These are phyloP conservation scores for Macrosiphum euphorbiae DNA, from an alignment of 2,888 invertebrate genomes.

Conservation along the genomic window DNA sequence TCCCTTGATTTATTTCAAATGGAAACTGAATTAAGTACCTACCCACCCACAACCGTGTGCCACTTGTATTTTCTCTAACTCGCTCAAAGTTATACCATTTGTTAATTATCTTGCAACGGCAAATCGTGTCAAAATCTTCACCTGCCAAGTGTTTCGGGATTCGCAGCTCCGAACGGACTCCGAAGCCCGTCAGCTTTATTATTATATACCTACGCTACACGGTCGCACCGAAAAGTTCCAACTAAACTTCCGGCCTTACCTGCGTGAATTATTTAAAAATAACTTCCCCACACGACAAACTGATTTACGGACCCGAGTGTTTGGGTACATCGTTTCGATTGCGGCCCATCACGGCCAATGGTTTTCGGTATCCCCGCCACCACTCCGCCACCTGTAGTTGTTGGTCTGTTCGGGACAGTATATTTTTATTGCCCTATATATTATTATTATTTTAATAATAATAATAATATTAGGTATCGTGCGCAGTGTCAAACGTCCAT, in stretches of 20 bases:
- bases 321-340: neutral
- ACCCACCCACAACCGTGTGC: neutral
- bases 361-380: neutral
- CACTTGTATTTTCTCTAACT: slow-evolving; percentile 14
- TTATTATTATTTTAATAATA: no score
- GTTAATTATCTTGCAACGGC: slow-evolving; percentile 45
- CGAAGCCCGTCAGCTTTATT: neutral
- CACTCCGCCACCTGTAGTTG: neutral
- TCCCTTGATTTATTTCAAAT: slow-evolving; percentile 44
- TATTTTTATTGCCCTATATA: neutral
- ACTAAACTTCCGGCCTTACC: neutral
- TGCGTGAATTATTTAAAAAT: neutral
- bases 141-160: slow-evolving; percentile 25
- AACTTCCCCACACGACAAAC: neutral
- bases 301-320: slow-evolving; percentile 10
- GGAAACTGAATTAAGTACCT: slow-evolving; percentile 44
- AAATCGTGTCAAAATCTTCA: slow-evolving; percentile 45
- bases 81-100: slow-evolving; percentile 36
- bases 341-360: neutral
- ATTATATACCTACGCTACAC: neutral
- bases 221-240: neutral
- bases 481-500: neutral
- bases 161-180: slow-evolving; percentile 3
- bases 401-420: neutral
- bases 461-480: neutral